phyloP scores from a whole-genome alignment of 2,888 invertebrate species.

The Coelopa pilipes region DNA sequence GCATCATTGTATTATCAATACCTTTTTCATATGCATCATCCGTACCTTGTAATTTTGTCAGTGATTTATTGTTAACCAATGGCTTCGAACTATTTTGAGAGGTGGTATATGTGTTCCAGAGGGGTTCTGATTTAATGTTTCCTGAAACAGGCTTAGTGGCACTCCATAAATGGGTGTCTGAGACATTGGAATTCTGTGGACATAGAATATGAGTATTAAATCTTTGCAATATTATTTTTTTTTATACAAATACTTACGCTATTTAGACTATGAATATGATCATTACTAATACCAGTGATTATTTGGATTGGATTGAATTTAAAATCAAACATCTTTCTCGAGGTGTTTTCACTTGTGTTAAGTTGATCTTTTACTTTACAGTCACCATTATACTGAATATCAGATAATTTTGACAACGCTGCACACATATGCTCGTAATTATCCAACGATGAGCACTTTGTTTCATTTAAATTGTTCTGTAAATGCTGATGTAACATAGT shows the following conservation, averaged over 20 bases:
- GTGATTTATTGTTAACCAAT: slow-evolving; percentile 42
- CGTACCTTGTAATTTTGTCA: slow-evolving; percentile 48
- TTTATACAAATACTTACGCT: background rate
- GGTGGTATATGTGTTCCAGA: slow-evolving; percentile 50
- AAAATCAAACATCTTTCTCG: slow-evolving; percentile 44
- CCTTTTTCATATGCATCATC: slow-evolving; percentile 70
- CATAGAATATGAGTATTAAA: no score
- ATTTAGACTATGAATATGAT: slow-evolving; percentile 19
- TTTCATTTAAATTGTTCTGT: slow-evolving; percentile 33
- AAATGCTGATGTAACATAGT: background rate
- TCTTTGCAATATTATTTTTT: no score
- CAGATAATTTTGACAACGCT: slow-evolving; percentile 47
- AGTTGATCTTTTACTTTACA: slow-evolving; percentile 39
- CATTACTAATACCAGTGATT: slow-evolving; percentile 42
- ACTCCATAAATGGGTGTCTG: slow-evolving; percentile 53
- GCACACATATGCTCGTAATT: slow-evolving; percentile 49
- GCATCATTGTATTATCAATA: slow-evolving; percentile 76
- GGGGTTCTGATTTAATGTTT: slow-evolving; percentile 49
- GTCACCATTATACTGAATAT: slow-evolving; percentile 46
- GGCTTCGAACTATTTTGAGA: slow-evolving; percentile 33
- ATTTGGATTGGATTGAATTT: slow-evolving; percentile 44
- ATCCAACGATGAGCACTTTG: slow-evolving; percentile 41
- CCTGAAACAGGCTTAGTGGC: slow-evolving; percentile 46
- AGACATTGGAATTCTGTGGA: slow-evolving; percentile 41
- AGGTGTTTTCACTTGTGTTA: slow-evolving; percentile 7